Percentiles rank a stretch among this genome's conserved stretches.
Evolutionary conservation across 2,888 invertebrate species (phyloP).

Genomic region (Atrina japonica): DNA sequence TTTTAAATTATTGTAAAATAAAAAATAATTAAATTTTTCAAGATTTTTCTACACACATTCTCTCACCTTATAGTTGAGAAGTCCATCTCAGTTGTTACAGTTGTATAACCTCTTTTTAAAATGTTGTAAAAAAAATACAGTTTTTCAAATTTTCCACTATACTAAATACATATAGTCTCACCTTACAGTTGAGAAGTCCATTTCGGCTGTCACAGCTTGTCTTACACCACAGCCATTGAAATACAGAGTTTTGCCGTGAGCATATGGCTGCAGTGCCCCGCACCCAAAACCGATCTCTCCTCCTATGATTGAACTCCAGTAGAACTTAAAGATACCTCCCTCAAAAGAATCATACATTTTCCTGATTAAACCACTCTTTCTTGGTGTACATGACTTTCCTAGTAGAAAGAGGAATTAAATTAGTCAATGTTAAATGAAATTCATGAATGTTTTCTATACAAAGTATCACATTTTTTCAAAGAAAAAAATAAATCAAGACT

Average conservation of each 20-base stretch:
- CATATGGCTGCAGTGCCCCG: conserved; percentile 79
- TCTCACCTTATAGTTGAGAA: too few species aligned
- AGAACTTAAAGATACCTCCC: conserved; percentile 69
- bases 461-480: neutral
- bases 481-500: neutral
- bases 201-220: conserved; percentile 78
- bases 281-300: conserved; percentile 80
- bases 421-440: neutral
- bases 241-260: conserved; percentile 81
- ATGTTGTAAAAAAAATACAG: too few species aligned
- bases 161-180: too few species aligned
- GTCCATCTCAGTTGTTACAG: too few species aligned
- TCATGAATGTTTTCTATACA: neutral
- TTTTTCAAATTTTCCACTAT: too few species aligned
- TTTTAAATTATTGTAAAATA: too few species aligned
- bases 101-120: too few species aligned
- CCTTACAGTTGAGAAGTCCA: conserved; percentile 79
- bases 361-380: conserved; percentile 45
- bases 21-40: too few species aligned
- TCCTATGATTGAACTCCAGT: conserved; percentile 79
- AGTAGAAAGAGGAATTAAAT: conserved; percentile 2
- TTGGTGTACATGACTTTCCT: conserved; percentile 71
- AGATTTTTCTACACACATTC: too few species aligned
- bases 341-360: conserved; percentile 78
- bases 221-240: conserved; percentile 80